Percentiles rank a stretch among this genome's conserved stretches.
phyloP scores from a whole-genome alignment of 2,113 vertebrate genomes.

The Turdus rufiventris region DNA sequence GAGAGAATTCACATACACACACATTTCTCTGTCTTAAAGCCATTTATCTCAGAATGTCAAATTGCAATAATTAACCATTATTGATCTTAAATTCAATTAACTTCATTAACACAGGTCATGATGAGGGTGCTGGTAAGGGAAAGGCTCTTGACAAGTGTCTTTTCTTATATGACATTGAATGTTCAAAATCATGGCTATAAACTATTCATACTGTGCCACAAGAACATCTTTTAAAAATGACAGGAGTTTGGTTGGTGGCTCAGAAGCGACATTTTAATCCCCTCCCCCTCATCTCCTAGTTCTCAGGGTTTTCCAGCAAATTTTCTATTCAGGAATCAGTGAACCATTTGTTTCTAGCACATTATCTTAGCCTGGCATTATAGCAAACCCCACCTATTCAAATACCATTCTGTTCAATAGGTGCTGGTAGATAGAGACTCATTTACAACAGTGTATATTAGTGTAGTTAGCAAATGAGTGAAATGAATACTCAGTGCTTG shows the following conservation, averaged over 20 bases:
- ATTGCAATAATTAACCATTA: slow-evolving; percentile 99
- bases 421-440: not conserved
- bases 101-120: slow-evolving; percentile 94
- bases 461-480: slow-evolving; percentile 10
- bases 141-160: slow-evolving; percentile 78
- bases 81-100: slow-evolving; percentile 99
- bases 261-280: slow-evolving; percentile 11
- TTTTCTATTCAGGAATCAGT: not conserved
- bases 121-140: slow-evolving; percentile 80
- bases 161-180: slow-evolving; percentile 67
- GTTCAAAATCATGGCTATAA: slow-evolving; percentile 45
- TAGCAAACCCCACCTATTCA: slow-evolving; percentile 23
- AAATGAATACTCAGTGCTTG: slow-evolving; percentile 43
- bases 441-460: slow-evolving; percentile 12
- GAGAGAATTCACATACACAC: slow-evolving; percentile 69
- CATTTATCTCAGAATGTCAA: slow-evolving; percentile 96
- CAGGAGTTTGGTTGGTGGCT: not conserved
- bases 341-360: slow-evolving; percentile 36
- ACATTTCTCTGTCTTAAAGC: slow-evolving; percentile 78
- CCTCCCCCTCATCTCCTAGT: not conserved
- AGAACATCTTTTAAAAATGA: slow-evolving; percentile 47
- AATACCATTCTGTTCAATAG: slow-evolving; percentile 30
- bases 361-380: slow-evolving; percentile 27
- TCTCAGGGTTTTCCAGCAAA: slow-evolving; percentile 6
- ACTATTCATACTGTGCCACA: slow-evolving; percentile 11